Percentiles rank a stretch among this genome's conserved stretches.
Evolutionary conservation across 1,140 invertebrate genomes (phyloP).

Genomic region (Aphelenchoides besseyi): DNA sequence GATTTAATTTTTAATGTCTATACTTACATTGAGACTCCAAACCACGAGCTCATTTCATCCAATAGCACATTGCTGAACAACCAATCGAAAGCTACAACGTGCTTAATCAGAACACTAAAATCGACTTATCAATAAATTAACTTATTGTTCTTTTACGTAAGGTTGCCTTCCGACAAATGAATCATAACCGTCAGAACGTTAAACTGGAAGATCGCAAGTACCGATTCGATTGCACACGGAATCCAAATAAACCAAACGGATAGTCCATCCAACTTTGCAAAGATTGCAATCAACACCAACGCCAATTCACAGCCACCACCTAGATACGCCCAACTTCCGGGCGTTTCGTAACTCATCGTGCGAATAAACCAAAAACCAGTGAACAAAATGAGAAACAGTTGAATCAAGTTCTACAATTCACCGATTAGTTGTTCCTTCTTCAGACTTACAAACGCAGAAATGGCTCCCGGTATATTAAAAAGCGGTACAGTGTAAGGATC

Average conservation of each 20-base stretch:
- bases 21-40: not conserved
- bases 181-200: not conserved
- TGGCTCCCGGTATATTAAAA: not conserved
- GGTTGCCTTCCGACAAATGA: not conserved
- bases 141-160: not conserved
- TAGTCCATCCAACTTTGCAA: not conserved
- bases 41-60: not conserved
- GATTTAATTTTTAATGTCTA: not conserved
- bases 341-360: not conserved
- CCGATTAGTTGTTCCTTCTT: not conserved
- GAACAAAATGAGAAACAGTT: not conserved
- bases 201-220: not conserved
- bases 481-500: not conserved
- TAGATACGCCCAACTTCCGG: not conserved
- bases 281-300: not conserved
- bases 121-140: not conserved
- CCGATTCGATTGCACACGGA: not conserved
- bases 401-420: not conserved
- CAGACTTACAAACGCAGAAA: not conserved
- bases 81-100: not conserved
- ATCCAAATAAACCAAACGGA: not conserved
- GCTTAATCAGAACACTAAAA: not conserved
- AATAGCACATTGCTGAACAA: not conserved
- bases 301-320: not conserved
- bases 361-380: not conserved